Conservation (phyloP, 1,140 invertebrate genomes). For the Zaprionus inermis region DNA sequence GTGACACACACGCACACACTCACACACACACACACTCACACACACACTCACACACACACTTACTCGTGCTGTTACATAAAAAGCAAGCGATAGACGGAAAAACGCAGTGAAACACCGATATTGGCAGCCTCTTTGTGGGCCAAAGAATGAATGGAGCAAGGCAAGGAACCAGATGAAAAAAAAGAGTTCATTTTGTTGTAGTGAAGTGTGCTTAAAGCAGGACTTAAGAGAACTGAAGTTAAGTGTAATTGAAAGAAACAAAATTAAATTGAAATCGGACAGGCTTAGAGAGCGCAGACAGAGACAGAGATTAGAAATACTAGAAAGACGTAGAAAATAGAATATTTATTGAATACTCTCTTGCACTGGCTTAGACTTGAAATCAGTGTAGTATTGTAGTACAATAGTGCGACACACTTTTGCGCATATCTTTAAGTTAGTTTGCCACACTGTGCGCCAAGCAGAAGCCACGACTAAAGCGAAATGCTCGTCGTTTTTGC, state of each 20-base stretch:
- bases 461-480: not conserved
- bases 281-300: not conserved
- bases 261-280: not conserved
- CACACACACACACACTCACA: conserved; percentile 19
- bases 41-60: not conserved
- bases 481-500: not conserved
- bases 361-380: not conserved
- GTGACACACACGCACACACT: conserved; percentile 26
- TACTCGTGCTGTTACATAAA: conserved; percentile 50
- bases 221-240: conserved; percentile 1
- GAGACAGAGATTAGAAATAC: not conserved
- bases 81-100: conserved; percentile 10
- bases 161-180: not conserved
- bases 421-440: not conserved
- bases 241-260: not conserved
- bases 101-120: conserved; percentile 25
- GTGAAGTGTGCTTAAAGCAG: not conserved
- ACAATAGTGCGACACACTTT: not conserved
- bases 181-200: not conserved
- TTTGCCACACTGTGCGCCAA: not conserved
- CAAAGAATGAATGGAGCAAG: not conserved
- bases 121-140: conserved; percentile 16
- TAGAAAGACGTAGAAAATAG: no score
- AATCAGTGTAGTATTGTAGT: no score
- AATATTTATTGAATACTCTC: no score